A percentile compares a stretch with the other conserved stretches of the same genome.
phyloP scores from a whole-genome alignment of 2,888 invertebrate species.

The Gandaritis pyraliata region DNA sequence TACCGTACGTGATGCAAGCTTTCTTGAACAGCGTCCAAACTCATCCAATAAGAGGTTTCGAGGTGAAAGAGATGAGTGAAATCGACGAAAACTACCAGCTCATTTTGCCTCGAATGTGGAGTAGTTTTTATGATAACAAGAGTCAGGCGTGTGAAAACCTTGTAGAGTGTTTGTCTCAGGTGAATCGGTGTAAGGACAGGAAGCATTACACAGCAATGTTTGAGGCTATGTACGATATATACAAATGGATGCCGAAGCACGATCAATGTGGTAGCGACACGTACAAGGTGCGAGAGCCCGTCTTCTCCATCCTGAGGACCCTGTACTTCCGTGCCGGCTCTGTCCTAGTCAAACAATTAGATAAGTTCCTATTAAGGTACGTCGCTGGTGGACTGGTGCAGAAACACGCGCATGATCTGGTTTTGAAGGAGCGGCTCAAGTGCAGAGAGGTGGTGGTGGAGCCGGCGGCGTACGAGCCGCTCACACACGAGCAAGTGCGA shows the following conservation, averaged over 20 bases:
- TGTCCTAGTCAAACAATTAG: slow-evolving; percentile 33
- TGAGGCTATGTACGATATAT: slow-evolving; percentile 33
- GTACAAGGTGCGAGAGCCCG: slow-evolving; percentile 44
- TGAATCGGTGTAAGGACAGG: slow-evolving; percentile 36
- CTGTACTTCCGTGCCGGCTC: slow-evolving; percentile 55
- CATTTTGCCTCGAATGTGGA: slow-evolving; percentile 27
- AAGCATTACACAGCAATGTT: slow-evolving; percentile 45
- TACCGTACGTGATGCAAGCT: slow-evolving; percentile 51
- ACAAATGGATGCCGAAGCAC: slow-evolving; percentile 44
- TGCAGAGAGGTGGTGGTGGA: slow-evolving; percentile 35
- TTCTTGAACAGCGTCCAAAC: slow-evolving; percentile 48
- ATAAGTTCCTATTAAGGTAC: slow-evolving; percentile 34
- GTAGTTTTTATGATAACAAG: neutral
- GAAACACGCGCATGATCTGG: slow-evolving; percentile 34
- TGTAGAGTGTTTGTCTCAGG: slow-evolving; percentile 45
- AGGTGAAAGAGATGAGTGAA: slow-evolving; percentile 41
- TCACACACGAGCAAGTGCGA: slow-evolving; percentile 40
- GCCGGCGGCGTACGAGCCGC: slow-evolving; percentile 14
- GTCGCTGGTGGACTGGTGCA: slow-evolving; percentile 42
- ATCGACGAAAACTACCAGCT: slow-evolving; percentile 32
- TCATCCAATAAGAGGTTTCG: slow-evolving; percentile 45
- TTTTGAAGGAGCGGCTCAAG: slow-evolving; percentile 40
- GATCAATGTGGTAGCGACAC: slow-evolving; percentile 40
- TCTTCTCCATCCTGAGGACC: slow-evolving; percentile 39
- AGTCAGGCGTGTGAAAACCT: slow-evolving; percentile 40